Evolutionary conservation across 23 tunicate genomes (phyloP), one percentile per base, ranked within the genome.

Genomic region (Botrylloides violaceus): DNA sequence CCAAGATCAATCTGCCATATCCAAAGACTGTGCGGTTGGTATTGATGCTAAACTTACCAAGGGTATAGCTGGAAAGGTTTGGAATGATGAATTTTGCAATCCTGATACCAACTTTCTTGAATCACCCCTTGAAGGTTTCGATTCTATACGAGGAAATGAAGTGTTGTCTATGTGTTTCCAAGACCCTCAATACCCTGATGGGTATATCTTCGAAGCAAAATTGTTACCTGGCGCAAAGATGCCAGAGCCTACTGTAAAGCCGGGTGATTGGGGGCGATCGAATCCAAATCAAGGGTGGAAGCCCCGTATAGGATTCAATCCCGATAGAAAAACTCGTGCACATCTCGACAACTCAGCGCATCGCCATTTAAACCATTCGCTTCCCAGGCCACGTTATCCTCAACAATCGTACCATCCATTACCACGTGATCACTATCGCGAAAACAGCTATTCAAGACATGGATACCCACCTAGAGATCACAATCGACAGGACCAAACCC

Each of bases 211-310:
- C 62, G 63, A 66, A 63, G 84, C 98, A 7, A 81, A 81, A 48
- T 65, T 93, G 4, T 78, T 93, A 3, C 94, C 88, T 20, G 94
- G 94, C 29, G 98, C 98, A 29, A 86, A 92, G 92, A 78, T 88
- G 58, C 96, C 96, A 18, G 38, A 66, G 1, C 83, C 71, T 30
- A 36, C 87, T 29, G 76, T 88, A 2, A 88, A 88, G 60, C 96
- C 96, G 20, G 65, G 56, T 1, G 90, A 90, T 55, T 73, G 70
- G 49, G 76, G 65, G 26, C 22, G 56, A 47, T n/a, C 71, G 61
- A 66, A 62, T 25, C 65, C 65, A 0, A 65, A 65, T 35, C 75
- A 55, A 36, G 29, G 49, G 1, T 90, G 97, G 97, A 82, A 75
- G 48, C 97, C 97, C 3, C 66, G 90, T 53, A 74, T 90, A 25